These are phyloP conservation scores for Micromussa lordhowensis DNA, from an alignment of 92 coral and sea anemone genomes.

Conservation along the genomic window DNA sequence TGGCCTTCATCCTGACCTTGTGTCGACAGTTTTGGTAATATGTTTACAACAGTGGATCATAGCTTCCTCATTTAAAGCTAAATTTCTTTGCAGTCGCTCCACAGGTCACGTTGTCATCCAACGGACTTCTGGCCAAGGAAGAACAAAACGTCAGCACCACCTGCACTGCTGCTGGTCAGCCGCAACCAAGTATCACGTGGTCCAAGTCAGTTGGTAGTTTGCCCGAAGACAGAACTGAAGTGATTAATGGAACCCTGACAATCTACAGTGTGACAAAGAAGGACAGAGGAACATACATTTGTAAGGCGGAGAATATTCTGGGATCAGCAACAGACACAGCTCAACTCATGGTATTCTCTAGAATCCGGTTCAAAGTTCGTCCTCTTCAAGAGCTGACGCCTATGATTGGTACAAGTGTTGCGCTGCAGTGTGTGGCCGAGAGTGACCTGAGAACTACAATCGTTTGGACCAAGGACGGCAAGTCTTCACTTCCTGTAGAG, in stretches of 20 bases:
- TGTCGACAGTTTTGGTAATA: neutral
- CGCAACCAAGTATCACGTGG: slow-evolving; percentile 49
- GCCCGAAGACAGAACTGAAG: slow-evolving; percentile 20
- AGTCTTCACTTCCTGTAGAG: slow-evolving; percentile 15
- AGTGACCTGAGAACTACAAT: slow-evolving; percentile 36
- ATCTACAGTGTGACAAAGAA: slow-evolving; percentile 18
- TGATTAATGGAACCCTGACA: slow-evolving; percentile 21
- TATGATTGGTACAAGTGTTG: neutral
- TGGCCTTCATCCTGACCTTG: neutral
- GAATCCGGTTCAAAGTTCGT: slow-evolving; percentile 25
- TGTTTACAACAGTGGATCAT: neutral
- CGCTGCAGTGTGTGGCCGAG: slow-evolving; percentile 36
- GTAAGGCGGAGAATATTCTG: slow-evolving; percentile 20
- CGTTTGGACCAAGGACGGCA: slow-evolving; percentile 39
- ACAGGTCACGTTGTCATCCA: slow-evolving; percentile 8
- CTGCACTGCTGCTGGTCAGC: slow-evolving; percentile 42
- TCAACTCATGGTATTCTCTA: slow-evolving; percentile 24
- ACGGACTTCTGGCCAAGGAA: slow-evolving; percentile 34
- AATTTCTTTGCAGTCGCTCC: slow-evolving; percentile 29
- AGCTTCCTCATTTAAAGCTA: neutral
- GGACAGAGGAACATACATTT: slow-evolving; percentile 47
- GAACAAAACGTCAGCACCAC: slow-evolving; percentile 25
- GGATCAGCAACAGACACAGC: slow-evolving; percentile 35
- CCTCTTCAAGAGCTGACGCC: slow-evolving; percentile 26
- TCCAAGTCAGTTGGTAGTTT: slow-evolving; percentile 42